phyloP scores from a whole-genome alignment of 2,797 vertebrate genomes.

The Myotis daubentonii region DNA sequence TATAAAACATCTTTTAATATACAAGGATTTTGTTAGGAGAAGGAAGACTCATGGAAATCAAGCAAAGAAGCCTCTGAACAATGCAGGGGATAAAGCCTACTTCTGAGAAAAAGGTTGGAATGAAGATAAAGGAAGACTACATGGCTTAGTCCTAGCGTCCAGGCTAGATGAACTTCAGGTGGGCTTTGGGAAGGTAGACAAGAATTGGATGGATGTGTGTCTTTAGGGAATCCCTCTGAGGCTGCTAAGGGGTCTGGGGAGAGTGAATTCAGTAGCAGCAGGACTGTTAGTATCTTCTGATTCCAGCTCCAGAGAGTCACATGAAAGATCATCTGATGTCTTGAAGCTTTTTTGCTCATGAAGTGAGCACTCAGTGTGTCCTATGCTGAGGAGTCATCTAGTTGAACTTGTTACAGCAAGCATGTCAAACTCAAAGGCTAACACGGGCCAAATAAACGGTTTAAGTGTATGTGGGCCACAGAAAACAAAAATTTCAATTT shows the following conservation, averaged over 20 bases:
- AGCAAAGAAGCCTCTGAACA: not conserved
- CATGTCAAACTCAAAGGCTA: no score
- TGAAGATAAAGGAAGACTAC: not conserved
- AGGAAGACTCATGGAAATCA: not conserved
- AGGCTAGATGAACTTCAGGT: not conserved
- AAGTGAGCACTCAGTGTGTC: not conserved
- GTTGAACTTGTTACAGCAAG: not conserved
- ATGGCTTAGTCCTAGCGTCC: not conserved
- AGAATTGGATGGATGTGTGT: not conserved
- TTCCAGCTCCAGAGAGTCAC: not conserved
- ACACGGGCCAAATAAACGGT: no score
- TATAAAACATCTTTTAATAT: constrained; percentile 20
- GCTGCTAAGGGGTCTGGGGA: not conserved
- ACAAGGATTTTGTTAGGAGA: not conserved
- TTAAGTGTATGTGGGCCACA: no score
- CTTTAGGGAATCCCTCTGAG: not conserved
- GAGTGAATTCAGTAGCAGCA: not conserved
- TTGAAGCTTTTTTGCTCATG: not conserved
- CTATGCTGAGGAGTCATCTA: not conserved
- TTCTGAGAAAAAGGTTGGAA: not conserved
- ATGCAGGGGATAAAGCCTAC: not conserved
- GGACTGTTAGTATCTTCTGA: not conserved
- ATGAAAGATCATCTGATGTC: not conserved
- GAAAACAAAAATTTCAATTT: no score
- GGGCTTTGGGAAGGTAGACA: not conserved